Base-by-base conservation (phyloP, 2,797 vertebrate genomes). In the Schizopygopsis malacanthus region DNA sequence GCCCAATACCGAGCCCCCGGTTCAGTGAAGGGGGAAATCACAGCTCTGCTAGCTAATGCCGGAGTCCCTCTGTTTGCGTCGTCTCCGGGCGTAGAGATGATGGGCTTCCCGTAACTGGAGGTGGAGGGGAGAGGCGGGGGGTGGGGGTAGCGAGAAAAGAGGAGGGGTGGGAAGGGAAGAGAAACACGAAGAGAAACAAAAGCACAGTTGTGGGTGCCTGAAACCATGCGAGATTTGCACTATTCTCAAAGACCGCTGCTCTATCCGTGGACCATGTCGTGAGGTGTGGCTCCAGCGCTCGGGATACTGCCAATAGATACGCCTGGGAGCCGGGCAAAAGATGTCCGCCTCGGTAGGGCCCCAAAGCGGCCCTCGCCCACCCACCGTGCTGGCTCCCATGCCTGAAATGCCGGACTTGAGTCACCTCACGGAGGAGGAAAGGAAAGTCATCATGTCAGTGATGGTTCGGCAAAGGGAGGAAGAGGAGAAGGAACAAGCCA, bases 401-500 rank as follows among this genome's bases (percentile, higher is more conserved):
- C 96, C 95, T 92, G 97, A 99, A 93, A 93, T 96, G 91, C 98
- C 98, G 93, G 98, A 99, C 96, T 95, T 99, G 92, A 99, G 98
- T 96, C 98, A 99, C 95, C 96, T 98, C 95, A 99, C 98, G 79
- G 98, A 98, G 93, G 98, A 99, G 77, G 98, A 99, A 95, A 95
- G 97, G 94, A 96, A 95, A 96, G 97, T 98, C 89, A 99, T 99
- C 93, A 96, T 99, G 98, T 97, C 98, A 93, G 98, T 99, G 93
- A 97, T 99, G 96, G 97, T 97, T 95, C 96, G 98, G 91, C 98
- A 99, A 92, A 97, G 96, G 92, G 97, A 99, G 91, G 98, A 99
- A 94, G 98, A 99, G 90, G 97, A 97, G 89, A 99, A 98, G 92
- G 98, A 99, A 96, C 96, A 99, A 95, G 98, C 97, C 96, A 98